Base-by-base conservation (phyloP, 2,888 invertebrate genomes). In the Agriopis leucophaearia region DNA sequence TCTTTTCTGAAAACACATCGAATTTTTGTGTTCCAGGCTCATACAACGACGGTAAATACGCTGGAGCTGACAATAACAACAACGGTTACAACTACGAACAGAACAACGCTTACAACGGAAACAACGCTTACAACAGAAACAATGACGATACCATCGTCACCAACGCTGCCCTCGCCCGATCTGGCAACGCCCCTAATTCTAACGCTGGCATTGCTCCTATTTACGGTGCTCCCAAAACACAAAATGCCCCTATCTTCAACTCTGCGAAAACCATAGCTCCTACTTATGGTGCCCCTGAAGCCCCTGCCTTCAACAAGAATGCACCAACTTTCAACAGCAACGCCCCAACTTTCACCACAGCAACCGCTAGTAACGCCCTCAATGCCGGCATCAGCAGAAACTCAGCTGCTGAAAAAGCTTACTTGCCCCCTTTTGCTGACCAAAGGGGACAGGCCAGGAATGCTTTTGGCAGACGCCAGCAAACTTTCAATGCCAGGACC, bases 31-130 rank as follows among this genome's bases (percentile, higher is more conserved):
- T 70, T 71, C 5, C 81, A 92, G 93, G 92, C 18, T 87, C 88
- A 0, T 93, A 92, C 84, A 88, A 81, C 63, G 89, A 87, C 71
- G 86, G 72, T 16, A 92, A 91, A 80, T 92, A 89, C 68, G 70
- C 72, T 6, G 77, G 57, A 16, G 54, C 56, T 44, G 56, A 18
- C 52, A 64, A 69, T 45, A 73, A 70, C 5, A 27, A 27, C 66
- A 69, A 66, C 27, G 27, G 27, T 4, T 27, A 27, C 27, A 27
- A 27, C 27, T 27, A 27, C 27, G 5, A 27, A 27, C 27, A 27
- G 27, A 27, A 27, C 68, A 78, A 74, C 65, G 54, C 52, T 9
- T 58, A 66, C 38, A 68, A 64, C 64, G 64, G 54, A 13, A 62
- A 59, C 59, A 61, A 67, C 57, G 62, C 42, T 50, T 66, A 64